Base-by-base conservation (phyloP, 2,797 vertebrate species). In the Bucorvus abyssinicus region DNA sequence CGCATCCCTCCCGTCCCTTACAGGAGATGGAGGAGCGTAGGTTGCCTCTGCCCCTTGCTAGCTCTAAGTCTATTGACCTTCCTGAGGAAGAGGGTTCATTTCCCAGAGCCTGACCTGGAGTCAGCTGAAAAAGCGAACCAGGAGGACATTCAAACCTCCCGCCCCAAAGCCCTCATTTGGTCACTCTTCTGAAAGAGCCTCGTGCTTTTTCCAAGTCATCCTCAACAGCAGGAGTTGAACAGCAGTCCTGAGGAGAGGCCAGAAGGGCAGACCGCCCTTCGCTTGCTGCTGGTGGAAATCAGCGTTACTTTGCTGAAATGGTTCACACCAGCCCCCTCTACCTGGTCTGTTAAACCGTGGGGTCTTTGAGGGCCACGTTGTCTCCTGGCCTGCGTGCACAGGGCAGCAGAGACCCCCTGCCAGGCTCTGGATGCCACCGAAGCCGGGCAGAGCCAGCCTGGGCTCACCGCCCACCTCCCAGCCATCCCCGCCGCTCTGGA, bases 381-480 rank as follows among this genome's bases (percentile, higher is more conserved):
- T 21, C 30, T 80, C 63, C 53, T 27, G 4, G 2, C 52, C 52
- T 22, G 30, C n/a, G 30, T 15, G 15, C 29, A 10, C 27, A 44
- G 36, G n/a, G 32, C 2, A 3, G 29, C 36, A 70, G 81, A 40
- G 16, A 59, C 12, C 38, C 32, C 9, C 4, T 52, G 30, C 69
- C 49, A 80, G 64, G 55, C 34, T 45, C 29, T 2, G 1, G 16
- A 3, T 38, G 34, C 42, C 3, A 1, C 22, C 0, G 1, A 4
- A 56, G 14, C 7, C 29, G 22, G 57, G 34, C 10, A 30, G 77
- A 59, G 56, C 56, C 0, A 0, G 9, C 19, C 6, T 0, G 1
- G 26, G 18, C 55, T 52, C 1, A 0, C 38, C 30, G 30, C 22
- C 34, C 44, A 21, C 22, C 2, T 4, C 15, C 14, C 1, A 0